Evolutionary conservation across 2,797 vertebrate species (phyloP), one percentile per base, ranked within the genome.

Genomic region (Chanos chanos): DNA sequence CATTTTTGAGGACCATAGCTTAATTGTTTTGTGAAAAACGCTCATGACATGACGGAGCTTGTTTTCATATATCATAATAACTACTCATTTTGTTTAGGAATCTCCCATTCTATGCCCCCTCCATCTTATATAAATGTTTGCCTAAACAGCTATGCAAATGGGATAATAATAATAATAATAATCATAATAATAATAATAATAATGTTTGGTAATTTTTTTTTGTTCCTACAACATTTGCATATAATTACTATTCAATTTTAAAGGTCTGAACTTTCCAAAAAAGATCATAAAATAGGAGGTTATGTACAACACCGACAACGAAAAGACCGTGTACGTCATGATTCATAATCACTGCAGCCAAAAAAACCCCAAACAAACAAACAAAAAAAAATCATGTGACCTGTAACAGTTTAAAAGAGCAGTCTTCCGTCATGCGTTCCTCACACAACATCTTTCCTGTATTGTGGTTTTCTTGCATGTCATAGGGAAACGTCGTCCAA

Each of bases 151-250:
- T 47, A 60, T 27, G 31, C 63, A 47, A 53, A 68, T 61, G 60
- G 24, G 64, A 78, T 64, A 75, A 61, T 71, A 80, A 81, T 61
- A 77, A 82, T 77, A 84, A 80, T 66, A 69, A 84, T 66, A 65
- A 28, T 75, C 81, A 79, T 61, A 80, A 77, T 64, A 53, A 78
- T 69, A 74, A 85, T 70, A 66, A 78, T 52, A 80, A 71, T 58
- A 36, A 82, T 76, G 83, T 86, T 85, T 87, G 86, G 84, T 87
- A 87, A 80, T 74, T 83, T 83, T 82, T 78, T 81, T 80, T 56
- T 77, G 81, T 81, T 76, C 79, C 87, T 90, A 89, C 81, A 88
- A 85, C 84, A 78, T 85, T 90, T 90, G 89, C 89, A 90, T 90
- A 89, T 87, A 73, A 80, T 86, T 82, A 86, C 82, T 84, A 85